These are phyloP conservation scores for Channa striata DNA, from an alignment of 2,797 vertebrate genomes.

Conservation along the genomic window DNA sequence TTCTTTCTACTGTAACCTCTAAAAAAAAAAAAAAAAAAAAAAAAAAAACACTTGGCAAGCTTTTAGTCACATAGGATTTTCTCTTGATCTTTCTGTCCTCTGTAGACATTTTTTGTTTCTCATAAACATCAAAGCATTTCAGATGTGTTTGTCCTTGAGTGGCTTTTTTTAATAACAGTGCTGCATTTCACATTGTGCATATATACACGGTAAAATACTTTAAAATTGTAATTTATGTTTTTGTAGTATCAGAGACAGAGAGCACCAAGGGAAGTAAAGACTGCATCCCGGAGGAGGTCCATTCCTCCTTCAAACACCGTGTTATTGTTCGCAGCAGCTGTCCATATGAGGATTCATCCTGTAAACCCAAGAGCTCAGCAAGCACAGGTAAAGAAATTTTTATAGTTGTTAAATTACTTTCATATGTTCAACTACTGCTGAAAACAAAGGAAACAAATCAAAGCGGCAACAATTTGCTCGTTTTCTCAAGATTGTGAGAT, in stretches of 20 bases:
- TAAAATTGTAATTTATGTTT: slow-evolving; percentile 40
- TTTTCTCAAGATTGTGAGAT: too few relatives aligned
- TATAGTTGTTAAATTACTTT: too few relatives aligned
- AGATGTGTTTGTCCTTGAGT: slow-evolving; percentile 7
- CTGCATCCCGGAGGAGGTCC: slow-evolving; percentile 75
- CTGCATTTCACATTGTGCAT: slow-evolving; percentile 16
- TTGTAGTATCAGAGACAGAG: slow-evolving; percentile 81
- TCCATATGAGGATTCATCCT: slow-evolving; percentile 56
- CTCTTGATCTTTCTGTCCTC: slow-evolving; percentile 42
- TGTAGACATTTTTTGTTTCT: slow-evolving; percentile 46
- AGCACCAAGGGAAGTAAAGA: slow-evolving; percentile 82
- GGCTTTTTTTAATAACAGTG: slow-evolving; percentile 7
- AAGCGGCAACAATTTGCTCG: too few relatives aligned
- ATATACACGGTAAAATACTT: neutral
- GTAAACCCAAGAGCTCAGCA: slow-evolving; percentile 64
- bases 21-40: neutral
- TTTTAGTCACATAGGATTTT: slow-evolving; percentile 32
- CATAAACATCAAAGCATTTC: slow-evolving; percentile 44
- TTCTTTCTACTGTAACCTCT: slow-evolving; percentile 21
- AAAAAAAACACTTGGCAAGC: slow-evolving; percentile 13
- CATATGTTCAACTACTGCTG: too few relatives aligned
- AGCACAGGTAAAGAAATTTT: slow-evolving; percentile 63
- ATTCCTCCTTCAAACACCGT: slow-evolving; percentile 61
- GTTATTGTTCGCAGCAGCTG: slow-evolving; percentile 81
- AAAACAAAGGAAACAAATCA: too few relatives aligned